Base-by-base conservation (phyloP, 2,888 invertebrate genomes). In the Agrotis puta region DNA sequence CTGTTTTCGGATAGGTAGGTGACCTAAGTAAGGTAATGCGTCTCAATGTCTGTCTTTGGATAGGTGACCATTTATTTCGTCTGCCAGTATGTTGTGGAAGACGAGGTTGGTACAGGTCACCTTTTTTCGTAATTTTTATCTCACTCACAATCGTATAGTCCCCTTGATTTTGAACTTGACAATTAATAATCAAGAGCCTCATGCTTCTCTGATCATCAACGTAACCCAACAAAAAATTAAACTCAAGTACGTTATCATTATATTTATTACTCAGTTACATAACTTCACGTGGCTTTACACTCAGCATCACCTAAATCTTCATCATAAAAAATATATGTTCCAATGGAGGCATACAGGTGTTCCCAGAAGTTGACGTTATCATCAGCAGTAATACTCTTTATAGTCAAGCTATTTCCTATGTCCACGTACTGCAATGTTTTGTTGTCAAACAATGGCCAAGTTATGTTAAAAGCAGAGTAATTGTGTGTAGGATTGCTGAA, bases 261-360 rank as follows among this genome's bases (percentile, higher is more conserved):
- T 33, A 33, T 39, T n/a, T n/a, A n/a, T n/a, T n/a, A 39, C 2
- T 39, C 39, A 11, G 39, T 39, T 11, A 39, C 11, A 39, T 11
- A 39, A 39, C 11, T 27, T 54, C 27, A 33, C 13, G 11, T 13
- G 18, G 27, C 54, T 27, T 56, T n/a, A 33, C 54, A 33, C 2
- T 33, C 27, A 3, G n/a, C 54, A 1, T 33, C 13, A n/a, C 27
- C n/a, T 27, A 33, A 11, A 16, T 56, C 54, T 13, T 24, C 6
- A 56, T 56, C 54, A n/a, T 51, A 54, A n/a, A 33, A 56, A 56
- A 56, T 56, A 33, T 56, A 56, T n/a, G 33, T 13, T 33, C 33
- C 56, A 33, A 13, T 13, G 18, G 33, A 56, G 33, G 56, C 27
- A 56, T 56, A 33, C 4, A 56, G 33, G n/a, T 56, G 56, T 2